These are phyloP conservation scores for Apostichopus leukothele DNA, from an alignment of 53 echinoderm and acorn worm genomes.

Conservation along the genomic window DNA sequence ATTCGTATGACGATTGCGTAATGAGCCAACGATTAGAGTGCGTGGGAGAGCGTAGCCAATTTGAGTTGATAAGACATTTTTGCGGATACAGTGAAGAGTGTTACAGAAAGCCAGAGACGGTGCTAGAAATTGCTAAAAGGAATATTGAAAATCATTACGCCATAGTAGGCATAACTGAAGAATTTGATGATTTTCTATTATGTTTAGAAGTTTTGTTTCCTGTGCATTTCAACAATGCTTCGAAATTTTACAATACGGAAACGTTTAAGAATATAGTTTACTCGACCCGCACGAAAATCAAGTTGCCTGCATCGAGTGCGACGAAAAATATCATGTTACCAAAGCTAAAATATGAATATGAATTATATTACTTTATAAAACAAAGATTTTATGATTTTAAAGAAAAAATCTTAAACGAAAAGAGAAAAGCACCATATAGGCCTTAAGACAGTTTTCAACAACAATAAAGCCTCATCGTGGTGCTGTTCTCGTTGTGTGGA, in stretches of 20 bases:
- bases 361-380: constrained; percentile 34
- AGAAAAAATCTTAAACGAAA: neutral
- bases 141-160: constrained; percentile 35
- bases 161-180: constrained; percentile 11
- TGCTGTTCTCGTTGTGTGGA: no score
- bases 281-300: constrained; percentile 14
- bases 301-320: neutral
- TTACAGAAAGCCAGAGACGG: constrained; percentile 23
- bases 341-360: constrained; percentile 29
- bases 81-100: constrained; percentile 20
- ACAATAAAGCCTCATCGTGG: no score
- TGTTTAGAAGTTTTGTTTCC: constrained; percentile 15
- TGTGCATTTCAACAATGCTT: constrained; percentile 28
- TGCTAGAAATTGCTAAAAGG: constrained; percentile 19
- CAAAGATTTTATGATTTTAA: constrained; percentile 35
- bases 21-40: constrained; percentile 1
- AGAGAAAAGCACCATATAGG: neutral
- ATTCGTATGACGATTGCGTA: constrained; percentile 43
- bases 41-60: neutral
- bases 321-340: constrained; percentile 19
- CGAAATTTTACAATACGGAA: neutral
- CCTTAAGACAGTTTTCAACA: no score
- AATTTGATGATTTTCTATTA: constrained; percentile 11
- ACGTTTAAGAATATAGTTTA: constrained; percentile 11
- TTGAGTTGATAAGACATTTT: constrained; percentile 36